Evolutionary conservation across 2,113 vertebrate genomes (phyloP), one percentile per base, ranked within the genome.

Genomic region (Syngnathoides biaculeatus): DNA sequence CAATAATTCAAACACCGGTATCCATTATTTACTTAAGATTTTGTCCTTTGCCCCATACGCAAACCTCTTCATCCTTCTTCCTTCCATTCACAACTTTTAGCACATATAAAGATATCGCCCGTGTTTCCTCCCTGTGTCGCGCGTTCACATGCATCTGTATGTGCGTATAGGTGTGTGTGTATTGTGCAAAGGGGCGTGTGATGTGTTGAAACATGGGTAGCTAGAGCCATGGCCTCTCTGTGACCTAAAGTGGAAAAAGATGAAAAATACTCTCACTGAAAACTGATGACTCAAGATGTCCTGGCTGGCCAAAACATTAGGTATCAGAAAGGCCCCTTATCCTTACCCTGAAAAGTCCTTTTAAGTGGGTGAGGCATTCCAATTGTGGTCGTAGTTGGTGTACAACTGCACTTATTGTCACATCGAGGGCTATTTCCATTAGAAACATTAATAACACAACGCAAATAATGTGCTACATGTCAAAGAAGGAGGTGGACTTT

Each of bases 1-100:
- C 30, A 85, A 90, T 88, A 79, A 87, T 87, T 79, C 0, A 90
- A 66, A 43, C 65, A 17, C 48, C 38, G n/a, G 66, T 64, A 87
- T 92, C 74, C 79, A 91, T 91, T 88, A 91, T 92, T 91, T 85
- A 91, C 61, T 77, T 69, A 81, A 84, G 83, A 85, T 77, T 83
- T 85, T 86, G 64, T 69, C 68, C 80, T 39, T 69, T 68, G 80
- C 78, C 74, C 73, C 30, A 56, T 63, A 8, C 56, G 55, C 12
- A 27, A 27, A 59, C 61, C n/a, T 68, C 64, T 17, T 64, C 50
- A 8, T 65, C 57, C 69, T 64, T 39, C 42, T 50, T 70, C 55
- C 69, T 76, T 69, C 68, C 78, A 76, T 67, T 76, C 79, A 73
- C 68, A 72, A 79, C 72, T 75, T 83, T 75, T 81, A 72, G 67